Evolutionary conservation across 2,797 vertebrate species (phyloP).

Genomic region (Periparus ater): DNA sequence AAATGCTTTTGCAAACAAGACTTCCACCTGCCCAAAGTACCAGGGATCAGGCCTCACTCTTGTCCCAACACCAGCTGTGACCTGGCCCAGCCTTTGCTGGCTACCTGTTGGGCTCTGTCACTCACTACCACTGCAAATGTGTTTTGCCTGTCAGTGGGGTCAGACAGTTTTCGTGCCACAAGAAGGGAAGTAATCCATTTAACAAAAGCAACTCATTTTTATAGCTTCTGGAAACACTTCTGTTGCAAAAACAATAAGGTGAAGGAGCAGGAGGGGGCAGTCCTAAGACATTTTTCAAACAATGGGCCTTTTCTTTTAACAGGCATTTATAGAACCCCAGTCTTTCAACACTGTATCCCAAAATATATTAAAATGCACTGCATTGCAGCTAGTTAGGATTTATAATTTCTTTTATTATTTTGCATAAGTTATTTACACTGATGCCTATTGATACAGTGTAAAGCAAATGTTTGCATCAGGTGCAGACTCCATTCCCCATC

Average conservation of each 20-base stretch:
- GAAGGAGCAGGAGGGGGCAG: not conserved
- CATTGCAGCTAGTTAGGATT: not conserved
- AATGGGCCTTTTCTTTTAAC: not conserved
- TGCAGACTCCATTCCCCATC: not conserved
- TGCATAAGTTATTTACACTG: not conserved
- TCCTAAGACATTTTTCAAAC: not conserved
- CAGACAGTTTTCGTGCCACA: not conserved
- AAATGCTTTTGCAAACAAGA: not conserved
- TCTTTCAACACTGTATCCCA: not conserved
- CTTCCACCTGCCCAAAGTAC: not conserved
- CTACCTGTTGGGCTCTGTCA: not conserved
- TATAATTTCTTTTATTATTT: not conserved
- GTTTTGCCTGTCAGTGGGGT: not conserved
- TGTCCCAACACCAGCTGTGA: not conserved
- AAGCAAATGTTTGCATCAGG: not conserved
- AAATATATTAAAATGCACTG: not conserved
- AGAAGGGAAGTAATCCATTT: conserved; percentile 23
- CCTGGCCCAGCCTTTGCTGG: not conserved
- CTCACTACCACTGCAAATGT: not conserved
- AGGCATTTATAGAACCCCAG: not conserved
- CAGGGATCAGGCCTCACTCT: not conserved
- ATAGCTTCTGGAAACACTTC: conserved; percentile 29
- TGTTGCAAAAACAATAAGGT: not conserved
- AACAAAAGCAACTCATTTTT: not conserved
- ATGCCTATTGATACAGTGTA: not conserved